Conservation (phyloP, 2,113 vertebrate species). For the Naja naja region DNA sequence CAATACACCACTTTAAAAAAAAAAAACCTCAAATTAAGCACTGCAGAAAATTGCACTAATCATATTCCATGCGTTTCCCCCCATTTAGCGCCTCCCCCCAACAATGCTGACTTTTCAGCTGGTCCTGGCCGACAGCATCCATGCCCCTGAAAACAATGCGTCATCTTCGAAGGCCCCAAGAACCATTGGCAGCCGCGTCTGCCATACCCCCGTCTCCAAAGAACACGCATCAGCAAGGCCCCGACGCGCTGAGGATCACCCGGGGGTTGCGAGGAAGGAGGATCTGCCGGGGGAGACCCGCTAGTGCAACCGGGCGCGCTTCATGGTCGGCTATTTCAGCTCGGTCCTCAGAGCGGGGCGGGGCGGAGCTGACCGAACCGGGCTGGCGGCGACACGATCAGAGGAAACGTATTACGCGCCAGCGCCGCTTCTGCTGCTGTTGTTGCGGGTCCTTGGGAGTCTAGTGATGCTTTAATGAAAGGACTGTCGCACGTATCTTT, state of each 20-base stretch:
- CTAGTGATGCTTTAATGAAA: conserved; percentile 36
- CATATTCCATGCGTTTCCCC: not conserved
- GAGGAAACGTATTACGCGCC: conserved; percentile 17
- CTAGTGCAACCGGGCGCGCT: conserved; percentile 27
- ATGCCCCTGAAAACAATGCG: not conserved
- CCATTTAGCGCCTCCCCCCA: not conserved
- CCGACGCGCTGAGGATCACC: no score
- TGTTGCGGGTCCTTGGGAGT: conserved; percentile 21
- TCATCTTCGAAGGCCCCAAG: not conserved
- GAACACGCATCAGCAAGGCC: not conserved
- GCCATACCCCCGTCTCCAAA: not conserved
- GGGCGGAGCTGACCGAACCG: conserved; percentile 42
- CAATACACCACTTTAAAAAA: not conserved
- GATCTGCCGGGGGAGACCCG: not conserved
- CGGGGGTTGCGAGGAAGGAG: not conserved
- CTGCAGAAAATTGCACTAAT: not conserved
- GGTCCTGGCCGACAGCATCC: not conserved
- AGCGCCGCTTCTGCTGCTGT: conserved; percentile 28
- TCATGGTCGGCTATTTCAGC: conserved; percentile 65
- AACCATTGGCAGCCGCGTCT: not conserved
- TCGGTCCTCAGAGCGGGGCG: conserved; percentile 51
- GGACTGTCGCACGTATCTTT: conserved; percentile 7
- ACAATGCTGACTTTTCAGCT: not conserved
- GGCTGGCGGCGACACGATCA: conserved; percentile 35
- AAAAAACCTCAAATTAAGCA: not conserved